Percentiles rank a stretch among this genome's conserved stretches.
Evolutionary conservation across 2,113 vertebrate genomes (phyloP).

Genomic region (Ochotona curzoniae): DNA sequence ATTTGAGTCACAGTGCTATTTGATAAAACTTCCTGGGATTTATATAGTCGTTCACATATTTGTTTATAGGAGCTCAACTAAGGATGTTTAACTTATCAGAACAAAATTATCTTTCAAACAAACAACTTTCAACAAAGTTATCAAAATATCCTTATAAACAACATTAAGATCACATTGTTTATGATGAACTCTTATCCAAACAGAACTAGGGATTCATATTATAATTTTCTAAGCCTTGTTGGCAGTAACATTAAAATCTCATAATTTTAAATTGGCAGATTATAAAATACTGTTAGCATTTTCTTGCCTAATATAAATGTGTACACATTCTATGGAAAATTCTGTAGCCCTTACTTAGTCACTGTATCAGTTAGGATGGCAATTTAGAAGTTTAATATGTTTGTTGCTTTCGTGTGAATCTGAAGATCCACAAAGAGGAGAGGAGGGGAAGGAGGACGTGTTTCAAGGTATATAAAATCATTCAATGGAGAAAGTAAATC

Average conservation of each 20-base stretch:
- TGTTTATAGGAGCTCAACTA: conserved; percentile 37
- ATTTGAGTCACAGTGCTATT: not conserved
- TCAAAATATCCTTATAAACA: conserved; percentile 61
- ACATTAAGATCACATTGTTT: conserved; percentile 45
- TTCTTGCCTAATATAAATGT: not conserved
- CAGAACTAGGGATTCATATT: conserved; percentile 4
- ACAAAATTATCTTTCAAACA: conserved; percentile 4
- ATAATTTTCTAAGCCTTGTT: conserved; percentile 10
- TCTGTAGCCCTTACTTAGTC: not conserved
- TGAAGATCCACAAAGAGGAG: not conserved
- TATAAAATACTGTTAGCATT: not conserved
- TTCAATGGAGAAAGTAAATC: not conserved
- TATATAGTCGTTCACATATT: not conserved
- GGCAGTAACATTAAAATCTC: not conserved
- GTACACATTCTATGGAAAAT: not conserved
- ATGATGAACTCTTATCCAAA: conserved; percentile 50
- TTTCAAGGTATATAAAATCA: not conserved
- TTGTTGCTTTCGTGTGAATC: not conserved
- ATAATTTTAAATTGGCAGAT: not conserved
- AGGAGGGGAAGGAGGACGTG: not conserved
- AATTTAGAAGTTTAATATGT: not conserved
- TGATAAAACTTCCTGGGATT: conserved; percentile 19
- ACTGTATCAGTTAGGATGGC: not conserved
- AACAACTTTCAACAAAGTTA: too few relatives aligned
- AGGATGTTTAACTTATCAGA: conserved; percentile 60